A percentile compares a stretch with the other conserved stretches of the same genome.
phyloP scores from a whole-genome alignment of 2,888 invertebrate genomes.

The Pegoplata infirma region DNA sequence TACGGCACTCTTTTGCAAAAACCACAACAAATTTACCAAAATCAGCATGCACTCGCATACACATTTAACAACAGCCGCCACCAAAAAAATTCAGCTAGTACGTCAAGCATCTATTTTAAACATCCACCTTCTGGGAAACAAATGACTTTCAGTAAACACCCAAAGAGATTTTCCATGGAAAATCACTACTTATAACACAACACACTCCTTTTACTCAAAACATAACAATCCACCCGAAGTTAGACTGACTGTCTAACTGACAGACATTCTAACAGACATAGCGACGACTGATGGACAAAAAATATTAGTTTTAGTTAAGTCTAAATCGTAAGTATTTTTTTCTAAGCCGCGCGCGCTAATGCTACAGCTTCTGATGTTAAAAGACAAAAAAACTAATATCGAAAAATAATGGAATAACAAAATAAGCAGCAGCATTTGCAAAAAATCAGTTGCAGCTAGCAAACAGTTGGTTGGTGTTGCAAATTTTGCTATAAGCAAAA shows the following conservation, averaged over 20 bases:
- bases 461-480: conserved; percentile 45
- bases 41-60: conserved; percentile 33
- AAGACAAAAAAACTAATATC: conserved; percentile 24
- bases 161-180: conserved; percentile 61
- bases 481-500: conserved; percentile 52
- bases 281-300: conserved; percentile 14
- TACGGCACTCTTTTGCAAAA: conserved; percentile 35
- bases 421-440: conserved; percentile 12
- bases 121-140: conserved; percentile 64
- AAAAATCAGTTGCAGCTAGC: conserved; percentile 51
- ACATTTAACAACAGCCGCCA: conserved; percentile 7
- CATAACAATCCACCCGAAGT: conserved; percentile 47
- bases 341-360: conserved; percentile 44
- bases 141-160: conserved; percentile 64
- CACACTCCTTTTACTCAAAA: conserved; percentile 60
- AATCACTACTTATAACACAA: conserved; percentile 63
- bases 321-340: conserved; percentile 10
- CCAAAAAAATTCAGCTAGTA: conserved; percentile 45
- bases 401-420: neutral
- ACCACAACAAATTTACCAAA: conserved; percentile 45
- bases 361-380: conserved; percentile 56
- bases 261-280: too few species aligned
- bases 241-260: conserved; percentile 4
- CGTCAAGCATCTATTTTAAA: conserved; percentile 59
- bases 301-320: conserved; percentile 3